A percentile compares a stretch with the other conserved stretches of the same genome.
Conservation (phyloP, 2,113 vertebrate species). For the Lipotes vexillifer region DNA sequence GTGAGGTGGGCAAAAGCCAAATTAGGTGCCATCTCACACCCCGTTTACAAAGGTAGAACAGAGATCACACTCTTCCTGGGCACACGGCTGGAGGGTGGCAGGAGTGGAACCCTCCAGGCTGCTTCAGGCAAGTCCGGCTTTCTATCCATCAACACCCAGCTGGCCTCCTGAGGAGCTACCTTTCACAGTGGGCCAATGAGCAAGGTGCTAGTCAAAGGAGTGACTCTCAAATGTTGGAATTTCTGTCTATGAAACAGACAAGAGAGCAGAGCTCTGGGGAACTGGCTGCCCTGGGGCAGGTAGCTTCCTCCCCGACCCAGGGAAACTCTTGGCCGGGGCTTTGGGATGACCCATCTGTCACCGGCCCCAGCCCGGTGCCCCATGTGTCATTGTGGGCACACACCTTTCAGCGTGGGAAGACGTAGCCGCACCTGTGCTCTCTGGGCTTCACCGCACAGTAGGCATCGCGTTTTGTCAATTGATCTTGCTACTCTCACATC, state of each 20-base stretch:
- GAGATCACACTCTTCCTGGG: fast-evolving
- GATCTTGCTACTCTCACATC: not conserved
- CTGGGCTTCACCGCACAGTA: not conserved
- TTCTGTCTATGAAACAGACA: not conserved
- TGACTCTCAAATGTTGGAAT: not conserved
- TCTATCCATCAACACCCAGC: fast-evolving
- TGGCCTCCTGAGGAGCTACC: not conserved
- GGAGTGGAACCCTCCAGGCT: not conserved
- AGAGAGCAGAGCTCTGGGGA: no score
- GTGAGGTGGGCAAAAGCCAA: not conserved
- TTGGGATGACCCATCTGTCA: no score
- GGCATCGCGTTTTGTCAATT: fast-evolving
- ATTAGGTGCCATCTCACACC: no score
- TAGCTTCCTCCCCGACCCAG: no score
- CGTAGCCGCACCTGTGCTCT: fast-evolving
- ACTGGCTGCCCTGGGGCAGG: not conserved
- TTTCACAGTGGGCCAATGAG: not conserved
- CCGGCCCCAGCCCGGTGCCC: not conserved
- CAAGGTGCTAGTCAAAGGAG: not conserved
- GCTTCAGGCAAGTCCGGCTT: not conserved
- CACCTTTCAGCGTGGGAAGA: not conserved
- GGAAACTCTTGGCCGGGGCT: no score
- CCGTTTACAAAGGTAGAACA: fast-evolving
- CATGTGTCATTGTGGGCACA: fast-evolving
- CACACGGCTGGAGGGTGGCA: fast-evolving